These are phyloP conservation scores for Xylota segnis DNA, from an alignment of 2,888 invertebrate genomes.

Conservation along the genomic window DNA sequence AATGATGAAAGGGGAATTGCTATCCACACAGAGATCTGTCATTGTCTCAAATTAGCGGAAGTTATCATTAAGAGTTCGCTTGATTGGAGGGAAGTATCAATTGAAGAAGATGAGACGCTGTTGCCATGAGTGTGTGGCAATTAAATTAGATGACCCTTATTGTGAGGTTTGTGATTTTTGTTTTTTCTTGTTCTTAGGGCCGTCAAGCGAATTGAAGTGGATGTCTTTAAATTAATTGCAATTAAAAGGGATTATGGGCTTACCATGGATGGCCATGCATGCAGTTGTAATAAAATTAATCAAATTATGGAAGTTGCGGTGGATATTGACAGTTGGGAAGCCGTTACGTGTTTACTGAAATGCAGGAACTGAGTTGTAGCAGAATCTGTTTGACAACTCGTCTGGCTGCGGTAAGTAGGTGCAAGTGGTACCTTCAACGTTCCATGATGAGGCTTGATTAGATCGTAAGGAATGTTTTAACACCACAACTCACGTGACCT, in stretches of 20 bases:
- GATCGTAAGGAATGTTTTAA: too few relatives aligned
- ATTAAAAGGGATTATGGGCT: slow-evolving; percentile 56
- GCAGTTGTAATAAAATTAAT: not conserved
- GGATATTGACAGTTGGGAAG: too few relatives aligned
- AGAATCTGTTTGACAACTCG: too few relatives aligned
- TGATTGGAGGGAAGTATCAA: slow-evolving; percentile 77
- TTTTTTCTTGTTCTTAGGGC: too few relatives aligned
- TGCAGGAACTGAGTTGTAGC: too few relatives aligned
- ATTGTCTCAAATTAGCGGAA: slow-evolving; percentile 76
- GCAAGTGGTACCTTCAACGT: too few relatives aligned
- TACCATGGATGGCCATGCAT: slow-evolving; percentile 9
- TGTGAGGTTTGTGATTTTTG: slow-evolving; percentile 68
- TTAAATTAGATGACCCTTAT: slow-evolving; percentile 72
- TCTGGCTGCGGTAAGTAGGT: too few relatives aligned
- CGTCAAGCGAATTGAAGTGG: slow-evolving; percentile 65
- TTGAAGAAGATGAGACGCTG: slow-evolving; percentile 57
- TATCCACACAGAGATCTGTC: slow-evolving; percentile 60
- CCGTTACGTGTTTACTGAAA: too few relatives aligned
- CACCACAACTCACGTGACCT: too few relatives aligned
- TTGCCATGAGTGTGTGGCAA: slow-evolving; percentile 50
- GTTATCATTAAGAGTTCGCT: slow-evolving; percentile 73
- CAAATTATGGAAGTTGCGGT: not conserved
- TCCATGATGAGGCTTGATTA: too few relatives aligned
- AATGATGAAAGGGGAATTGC: slow-evolving; percentile 54
- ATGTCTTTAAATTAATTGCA: slow-evolving; percentile 70